Percentiles rank a stretch among this genome's conserved stretches.
Conservation (phyloP, 2,797 vertebrate species). For the Stomatorhinus walkeri region DNA sequence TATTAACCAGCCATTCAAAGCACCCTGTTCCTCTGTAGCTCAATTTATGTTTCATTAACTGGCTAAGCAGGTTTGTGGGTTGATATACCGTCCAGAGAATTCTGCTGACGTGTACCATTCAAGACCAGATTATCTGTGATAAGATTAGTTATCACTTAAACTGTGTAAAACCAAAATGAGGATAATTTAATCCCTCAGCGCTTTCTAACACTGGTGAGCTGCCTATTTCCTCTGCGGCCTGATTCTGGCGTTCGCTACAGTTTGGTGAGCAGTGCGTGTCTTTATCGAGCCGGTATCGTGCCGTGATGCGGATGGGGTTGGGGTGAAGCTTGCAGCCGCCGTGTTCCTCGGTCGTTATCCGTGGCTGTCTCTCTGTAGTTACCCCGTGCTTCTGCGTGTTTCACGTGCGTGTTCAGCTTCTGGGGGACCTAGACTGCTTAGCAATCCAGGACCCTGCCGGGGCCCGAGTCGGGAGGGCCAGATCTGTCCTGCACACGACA, state of each 20-base stretch:
- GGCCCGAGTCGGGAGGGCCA: neutral
- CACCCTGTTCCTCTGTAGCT: neutral
- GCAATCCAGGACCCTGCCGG: too few relatives aligned
- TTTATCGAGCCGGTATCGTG: neutral
- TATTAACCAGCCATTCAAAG: neutral
- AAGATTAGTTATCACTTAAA: conserved; percentile 7
- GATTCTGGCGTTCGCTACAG: neutral
- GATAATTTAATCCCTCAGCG: neutral
- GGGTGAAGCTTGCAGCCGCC: neutral
- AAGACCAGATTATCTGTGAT: conserved; percentile 18
- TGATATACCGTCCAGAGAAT: neutral
- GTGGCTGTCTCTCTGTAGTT: conserved; percentile 5
- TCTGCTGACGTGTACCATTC: neutral
- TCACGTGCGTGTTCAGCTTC: neutral
- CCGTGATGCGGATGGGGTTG: neutral
- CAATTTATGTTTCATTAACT: neutral
- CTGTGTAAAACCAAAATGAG: conserved; percentile 9
- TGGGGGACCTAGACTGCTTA: neutral
- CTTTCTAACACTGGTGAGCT: neutral
- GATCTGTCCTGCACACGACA: neutral
- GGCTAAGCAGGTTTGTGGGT: neutral
- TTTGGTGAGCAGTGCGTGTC: neutral
- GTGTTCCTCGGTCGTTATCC: neutral
- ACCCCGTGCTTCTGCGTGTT: neutral
- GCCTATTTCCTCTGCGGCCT: neutral